These are phyloP conservation scores for Brevimyrus niger DNA, from an alignment of 2,113 vertebrate genomes.

Conservation along the genomic window DNA sequence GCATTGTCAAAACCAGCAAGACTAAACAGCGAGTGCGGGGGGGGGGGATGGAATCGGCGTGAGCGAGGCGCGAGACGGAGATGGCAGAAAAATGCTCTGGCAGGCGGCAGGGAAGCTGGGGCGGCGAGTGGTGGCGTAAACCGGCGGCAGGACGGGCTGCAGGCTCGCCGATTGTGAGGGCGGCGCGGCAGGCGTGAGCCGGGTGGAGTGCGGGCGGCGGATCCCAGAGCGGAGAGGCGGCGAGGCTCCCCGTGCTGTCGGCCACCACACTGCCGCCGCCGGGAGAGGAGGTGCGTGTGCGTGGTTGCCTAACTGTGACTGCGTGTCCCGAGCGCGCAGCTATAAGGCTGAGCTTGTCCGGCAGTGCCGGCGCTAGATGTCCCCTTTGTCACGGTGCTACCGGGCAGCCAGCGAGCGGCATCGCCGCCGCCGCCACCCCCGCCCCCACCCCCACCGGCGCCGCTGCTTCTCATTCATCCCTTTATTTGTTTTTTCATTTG, in stretches of 20 bases:
- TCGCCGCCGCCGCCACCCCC: background rate
- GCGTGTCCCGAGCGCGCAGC: background rate
- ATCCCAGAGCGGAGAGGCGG: constrained; percentile 7
- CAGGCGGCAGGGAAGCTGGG: background rate
- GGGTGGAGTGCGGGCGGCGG: constrained; percentile 12
- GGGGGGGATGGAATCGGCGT: background rate
- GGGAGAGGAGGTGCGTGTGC: background rate
- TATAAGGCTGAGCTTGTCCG: background rate
- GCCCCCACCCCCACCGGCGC: no score
- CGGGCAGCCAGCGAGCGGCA: background rate
- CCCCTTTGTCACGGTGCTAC: background rate
- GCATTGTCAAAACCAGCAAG: no score
- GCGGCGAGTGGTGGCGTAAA: background rate
- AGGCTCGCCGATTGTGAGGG: background rate
- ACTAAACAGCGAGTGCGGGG: no score
- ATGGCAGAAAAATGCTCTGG: background rate
- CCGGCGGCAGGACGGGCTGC: background rate
- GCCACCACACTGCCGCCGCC: constrained; percentile 23
- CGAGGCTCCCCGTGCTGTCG: constrained; percentile 36
- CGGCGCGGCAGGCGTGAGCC: background rate
- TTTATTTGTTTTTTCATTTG: constrained; percentile 1
- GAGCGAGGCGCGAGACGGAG: background rate
- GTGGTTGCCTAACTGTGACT: background rate
- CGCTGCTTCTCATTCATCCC: background rate
- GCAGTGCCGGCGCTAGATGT: background rate